A percentile compares a stretch with the other conserved stretches of the same genome.
These are phyloP conservation scores for Luperina nickerlii DNA, from an alignment of 2,888 invertebrate genomes.

Conservation along the genomic window DNA sequence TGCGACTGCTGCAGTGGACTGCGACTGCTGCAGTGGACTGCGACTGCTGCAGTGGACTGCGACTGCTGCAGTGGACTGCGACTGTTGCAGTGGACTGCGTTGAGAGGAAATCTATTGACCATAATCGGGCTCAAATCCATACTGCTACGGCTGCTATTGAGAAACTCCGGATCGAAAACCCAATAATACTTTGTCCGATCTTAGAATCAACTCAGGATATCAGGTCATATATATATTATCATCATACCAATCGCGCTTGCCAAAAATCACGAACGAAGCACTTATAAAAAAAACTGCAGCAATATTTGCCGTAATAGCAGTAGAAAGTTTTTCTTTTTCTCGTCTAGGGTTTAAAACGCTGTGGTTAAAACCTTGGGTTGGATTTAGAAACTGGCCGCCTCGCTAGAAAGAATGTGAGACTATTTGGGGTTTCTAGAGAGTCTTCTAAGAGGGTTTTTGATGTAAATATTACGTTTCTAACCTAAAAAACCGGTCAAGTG, in stretches of 20 bases:
- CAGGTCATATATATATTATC: background rate
- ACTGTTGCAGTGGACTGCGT: too few relatives aligned
- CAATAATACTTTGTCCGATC: background rate
- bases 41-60: too few relatives aligned
- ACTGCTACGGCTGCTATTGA: background rate
- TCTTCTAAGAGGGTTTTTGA: background rate
- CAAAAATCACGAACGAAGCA: background rate
- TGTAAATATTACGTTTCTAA: background rate
- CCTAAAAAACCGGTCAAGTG: background rate
- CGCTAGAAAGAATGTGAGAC: background rate
- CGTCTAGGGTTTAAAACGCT: background rate
- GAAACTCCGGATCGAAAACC: background rate
- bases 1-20: too few relatives aligned
- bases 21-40: too few relatives aligned
- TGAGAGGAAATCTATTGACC: background rate
- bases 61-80: too few relatives aligned
- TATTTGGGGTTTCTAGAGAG: background rate
- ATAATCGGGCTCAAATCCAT: background rate
- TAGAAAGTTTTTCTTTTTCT: background rate
- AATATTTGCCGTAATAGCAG: background rate
- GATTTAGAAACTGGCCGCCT: too few relatives aligned
- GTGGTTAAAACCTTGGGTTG: background rate
- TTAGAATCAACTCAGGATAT: background rate
- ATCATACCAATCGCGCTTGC: too few relatives aligned
- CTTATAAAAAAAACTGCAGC: background rate